Conservation (phyloP, 2,797 vertebrate species). For the Spea hammondii region DNA sequence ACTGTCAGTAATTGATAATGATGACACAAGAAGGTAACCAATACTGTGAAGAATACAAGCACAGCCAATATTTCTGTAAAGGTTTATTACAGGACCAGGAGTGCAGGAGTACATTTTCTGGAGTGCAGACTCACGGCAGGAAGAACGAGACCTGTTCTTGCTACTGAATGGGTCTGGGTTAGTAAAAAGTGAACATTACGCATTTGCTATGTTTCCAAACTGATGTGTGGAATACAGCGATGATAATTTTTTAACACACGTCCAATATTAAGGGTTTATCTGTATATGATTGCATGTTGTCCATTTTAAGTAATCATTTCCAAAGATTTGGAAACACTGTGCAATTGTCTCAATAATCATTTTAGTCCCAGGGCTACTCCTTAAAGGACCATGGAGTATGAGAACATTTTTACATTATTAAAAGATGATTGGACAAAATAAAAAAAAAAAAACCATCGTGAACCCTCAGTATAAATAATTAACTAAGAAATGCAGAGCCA, state of each 20-base stretch:
- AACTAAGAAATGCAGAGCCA: background rate
- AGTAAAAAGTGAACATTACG: background rate
- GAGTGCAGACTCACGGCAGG: background rate
- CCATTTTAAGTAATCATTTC: no score
- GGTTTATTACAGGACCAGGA: slow-evolving; percentile 22
- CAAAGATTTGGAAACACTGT: no score
- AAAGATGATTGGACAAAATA: no score
- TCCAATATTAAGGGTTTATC: no score
- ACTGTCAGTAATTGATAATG: no score
- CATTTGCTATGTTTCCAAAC: background rate
- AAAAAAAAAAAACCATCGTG: background rate
- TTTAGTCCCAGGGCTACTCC: no score
- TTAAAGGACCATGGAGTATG: no score
- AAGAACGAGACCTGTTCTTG: background rate
- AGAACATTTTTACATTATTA: no score
- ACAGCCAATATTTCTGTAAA: background rate
- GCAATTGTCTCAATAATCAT: no score
- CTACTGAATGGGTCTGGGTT: background rate
- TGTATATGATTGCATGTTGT: background rate
- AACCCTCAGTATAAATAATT: background rate
- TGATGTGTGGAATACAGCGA: background rate
- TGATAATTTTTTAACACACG: background rate
- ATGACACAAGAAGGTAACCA: no score
- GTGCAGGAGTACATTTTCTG: background rate
- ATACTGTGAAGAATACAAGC: no score